phyloP scores from a whole-genome alignment of 2,113 vertebrate species.

The Rhipidura dahli region DNA sequence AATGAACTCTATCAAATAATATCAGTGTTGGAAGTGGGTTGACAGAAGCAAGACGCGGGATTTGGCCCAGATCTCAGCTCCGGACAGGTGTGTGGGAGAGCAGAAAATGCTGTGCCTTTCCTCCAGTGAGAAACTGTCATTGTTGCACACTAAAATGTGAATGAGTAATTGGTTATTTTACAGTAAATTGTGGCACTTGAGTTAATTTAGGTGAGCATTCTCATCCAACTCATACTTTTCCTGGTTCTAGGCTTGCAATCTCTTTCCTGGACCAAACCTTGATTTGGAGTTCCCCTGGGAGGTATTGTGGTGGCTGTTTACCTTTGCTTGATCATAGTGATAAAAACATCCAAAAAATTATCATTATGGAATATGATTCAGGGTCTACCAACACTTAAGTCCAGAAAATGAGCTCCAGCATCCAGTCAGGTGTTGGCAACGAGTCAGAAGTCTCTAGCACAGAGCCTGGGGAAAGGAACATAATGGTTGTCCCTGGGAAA shows the following conservation, averaged over 20 bases:
- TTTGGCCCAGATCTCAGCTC: background rate
- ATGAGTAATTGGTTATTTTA: background rate
- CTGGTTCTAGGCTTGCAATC: background rate
- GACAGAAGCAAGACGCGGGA: background rate
- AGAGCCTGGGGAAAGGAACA: background rate
- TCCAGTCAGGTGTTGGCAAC: background rate
- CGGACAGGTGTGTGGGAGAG: background rate
- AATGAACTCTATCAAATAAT: background rate
- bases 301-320: background rate
- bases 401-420: background rate
- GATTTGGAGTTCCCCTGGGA: background rate
- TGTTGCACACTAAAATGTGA: background rate
- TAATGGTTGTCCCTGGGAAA: background rate
- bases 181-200: background rate
- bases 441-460: background rate
- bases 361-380: background rate
- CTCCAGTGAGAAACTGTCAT: background rate
- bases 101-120: background rate
- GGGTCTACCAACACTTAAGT: background rate
- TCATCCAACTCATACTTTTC: background rate
- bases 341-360: background rate
- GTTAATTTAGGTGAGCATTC: background rate
- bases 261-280: background rate
- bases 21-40: background rate
- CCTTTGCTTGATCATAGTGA: background rate